Evolutionary conservation across 2,113 vertebrate genomes (phyloP), one percentile per base, ranked within the genome.

Genomic region (Cheirogaleus medius): DNA sequence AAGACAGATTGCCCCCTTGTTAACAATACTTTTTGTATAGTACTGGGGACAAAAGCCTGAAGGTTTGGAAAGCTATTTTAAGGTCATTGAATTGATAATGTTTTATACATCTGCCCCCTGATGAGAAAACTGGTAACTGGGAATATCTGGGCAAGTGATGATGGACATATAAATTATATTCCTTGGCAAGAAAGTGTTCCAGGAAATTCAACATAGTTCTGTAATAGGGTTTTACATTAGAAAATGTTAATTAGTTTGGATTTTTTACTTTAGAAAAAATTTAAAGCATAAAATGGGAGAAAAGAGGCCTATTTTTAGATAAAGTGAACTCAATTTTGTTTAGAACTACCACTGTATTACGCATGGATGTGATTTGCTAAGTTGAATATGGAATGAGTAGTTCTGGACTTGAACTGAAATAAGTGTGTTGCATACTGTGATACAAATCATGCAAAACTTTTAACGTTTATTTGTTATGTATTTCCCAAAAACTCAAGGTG

Each of bases 61-160:
- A 80, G 58, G 14, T 90, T 89, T 87, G 29, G 8, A 89, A 96
- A 93, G 13, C 49, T 68, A 2, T 76, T 78, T 86, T 82, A 71
- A 60, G 25, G 27, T 54, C 21, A 42, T 37, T 78, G 69, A 82
- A 68, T 64, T 49, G n/a, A 93, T 94, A 21, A 18, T 27, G 74
- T 52, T 83, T 25, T 49, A 11, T 54, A 56, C 1, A 63, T 8
- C 7, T 93, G 27, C 15, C 37, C 49, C 44, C 63, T 66, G n/a
- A 56, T 8, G 29, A 87, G 2, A 34, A 93, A 82, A 63, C 27
- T 27, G 5, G 27, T 49, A 58, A 49, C 18, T 18, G 9, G 7
- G 4, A 37, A 56, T 39, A 88, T 47, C 78, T 63, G 49, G 49
- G 3, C 6, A 56, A 60, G 15, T 56, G 47, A 9, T 69, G 2